phyloP scores from a whole-genome alignment of 1,140 invertebrate species.

The Drosophila nebulosa region DNA sequence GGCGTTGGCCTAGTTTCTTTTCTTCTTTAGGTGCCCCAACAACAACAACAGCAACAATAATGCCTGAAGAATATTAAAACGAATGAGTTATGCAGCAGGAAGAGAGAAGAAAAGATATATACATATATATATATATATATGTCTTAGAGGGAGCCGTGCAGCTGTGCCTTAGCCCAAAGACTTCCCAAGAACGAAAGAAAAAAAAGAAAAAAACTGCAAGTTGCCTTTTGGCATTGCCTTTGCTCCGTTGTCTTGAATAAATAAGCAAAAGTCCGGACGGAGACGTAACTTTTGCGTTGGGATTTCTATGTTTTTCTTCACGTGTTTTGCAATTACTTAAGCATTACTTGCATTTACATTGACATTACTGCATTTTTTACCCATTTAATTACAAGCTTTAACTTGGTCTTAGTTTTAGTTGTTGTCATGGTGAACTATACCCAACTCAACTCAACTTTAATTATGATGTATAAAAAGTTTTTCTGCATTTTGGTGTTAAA shows the following conservation, averaged over 20 bases:
- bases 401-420: no score
- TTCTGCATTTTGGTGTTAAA: not conserved
- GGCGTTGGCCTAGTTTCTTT: conserved; percentile 11
- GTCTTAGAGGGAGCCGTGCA: not conserved
- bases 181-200: no score
- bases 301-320: not conserved
- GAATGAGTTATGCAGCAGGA: conserved; percentile 60
- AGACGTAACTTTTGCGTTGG: not conserved
- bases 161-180: not conserved
- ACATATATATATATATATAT: not conserved
- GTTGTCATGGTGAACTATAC: no score
- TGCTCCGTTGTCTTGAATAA: not conserved
- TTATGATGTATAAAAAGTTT: not conserved
- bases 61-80: conserved; percentile 61
- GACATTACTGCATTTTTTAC: not conserved
- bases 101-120: not conserved
- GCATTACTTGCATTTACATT: not conserved
- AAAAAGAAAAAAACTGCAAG: not conserved
- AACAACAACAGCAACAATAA: conserved; percentile 20
- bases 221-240: no score
- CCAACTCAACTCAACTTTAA: not conserved
- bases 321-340: not conserved
- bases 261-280: not conserved
- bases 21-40: not conserved
- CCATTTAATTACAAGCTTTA: not conserved